Evolutionary conservation across 2,797 vertebrate genomes (phyloP).

Genomic region (Coregonus sp.): DNA sequence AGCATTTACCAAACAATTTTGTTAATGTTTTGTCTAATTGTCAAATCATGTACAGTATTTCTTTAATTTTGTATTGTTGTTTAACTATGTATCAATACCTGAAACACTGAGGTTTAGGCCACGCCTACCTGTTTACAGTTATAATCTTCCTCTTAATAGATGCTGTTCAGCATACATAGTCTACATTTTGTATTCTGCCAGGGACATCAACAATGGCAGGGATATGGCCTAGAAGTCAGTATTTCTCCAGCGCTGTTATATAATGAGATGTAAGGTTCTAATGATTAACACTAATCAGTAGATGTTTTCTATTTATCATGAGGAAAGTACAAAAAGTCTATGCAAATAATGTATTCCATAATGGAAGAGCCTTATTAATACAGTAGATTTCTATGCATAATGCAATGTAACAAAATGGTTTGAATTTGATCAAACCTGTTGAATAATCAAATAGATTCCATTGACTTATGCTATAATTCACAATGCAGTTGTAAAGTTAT

Average conservation of each 20-base stretch:
- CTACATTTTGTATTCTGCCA: not conserved
- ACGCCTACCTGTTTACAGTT: not conserved
- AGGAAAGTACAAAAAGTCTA: not conserved
- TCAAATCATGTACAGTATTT: too few species aligned
- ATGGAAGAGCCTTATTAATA: constrained; percentile 15
- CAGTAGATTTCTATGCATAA: not conserved
- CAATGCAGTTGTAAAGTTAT: not conserved
- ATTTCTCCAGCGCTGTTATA: not conserved
- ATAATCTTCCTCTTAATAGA: not conserved
- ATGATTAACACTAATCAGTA: not conserved
- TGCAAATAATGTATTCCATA: constrained; percentile 9
- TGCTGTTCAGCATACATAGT: not conserved
- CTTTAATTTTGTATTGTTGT: too few species aligned
- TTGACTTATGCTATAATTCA: not conserved
- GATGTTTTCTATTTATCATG: not conserved
- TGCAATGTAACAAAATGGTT: not conserved
- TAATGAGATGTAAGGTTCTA: not conserved
- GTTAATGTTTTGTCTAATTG: too few species aligned
- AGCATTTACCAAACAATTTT: too few species aligned
- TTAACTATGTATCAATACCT: not conserved
- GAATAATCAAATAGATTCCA: not conserved
- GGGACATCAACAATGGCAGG: not conserved
- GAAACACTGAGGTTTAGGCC: not conserved
- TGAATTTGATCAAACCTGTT: not conserved
- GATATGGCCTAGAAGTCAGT: not conserved